Percentiles rank a stretch among this genome's conserved stretches.
Conservation (phyloP, 2,113 vertebrate genomes). For the Bucco capensis region DNA sequence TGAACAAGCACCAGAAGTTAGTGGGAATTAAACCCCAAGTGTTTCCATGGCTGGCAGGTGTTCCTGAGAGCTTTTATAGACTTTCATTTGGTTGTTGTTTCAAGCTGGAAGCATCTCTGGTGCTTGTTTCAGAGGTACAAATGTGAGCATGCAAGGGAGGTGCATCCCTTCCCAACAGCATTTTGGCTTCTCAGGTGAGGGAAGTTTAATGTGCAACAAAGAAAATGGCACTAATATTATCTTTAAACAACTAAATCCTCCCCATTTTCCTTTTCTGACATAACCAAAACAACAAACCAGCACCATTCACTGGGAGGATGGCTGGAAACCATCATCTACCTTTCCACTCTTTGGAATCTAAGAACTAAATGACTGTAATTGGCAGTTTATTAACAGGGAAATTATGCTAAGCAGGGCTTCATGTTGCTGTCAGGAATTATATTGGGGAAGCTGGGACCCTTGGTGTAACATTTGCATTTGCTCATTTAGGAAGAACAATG, state of each 20-base stretch:
- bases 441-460: conserved; percentile 64
- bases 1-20: not conserved
- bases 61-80: not conserved
- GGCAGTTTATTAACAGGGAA: conserved; percentile 88
- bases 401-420: conserved; percentile 86
- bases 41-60: not conserved
- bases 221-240: conserved; percentile 32
- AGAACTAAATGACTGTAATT: conserved; percentile 83
- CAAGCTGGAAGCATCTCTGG: not conserved
- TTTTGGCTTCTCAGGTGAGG: conserved; percentile 48
- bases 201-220: conserved; percentile 23
- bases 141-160: not conserved
- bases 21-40: not conserved
- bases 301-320: not conserved
- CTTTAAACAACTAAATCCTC: conserved; percentile 38
- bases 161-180: not conserved
- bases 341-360: conserved; percentile 57
- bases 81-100: not conserved
- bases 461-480: conserved; percentile 79
- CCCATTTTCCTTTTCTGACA: conserved; percentile 62
- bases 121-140: not conserved
- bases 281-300: conserved; percentile 56
- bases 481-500: conserved; percentile 81
- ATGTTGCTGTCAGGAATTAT: conserved; percentile 79
- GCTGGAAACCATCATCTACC: not conserved